Base-by-base conservation (phyloP, 2,888 invertebrate genomes). In the Lamellibrachia columna region DNA sequence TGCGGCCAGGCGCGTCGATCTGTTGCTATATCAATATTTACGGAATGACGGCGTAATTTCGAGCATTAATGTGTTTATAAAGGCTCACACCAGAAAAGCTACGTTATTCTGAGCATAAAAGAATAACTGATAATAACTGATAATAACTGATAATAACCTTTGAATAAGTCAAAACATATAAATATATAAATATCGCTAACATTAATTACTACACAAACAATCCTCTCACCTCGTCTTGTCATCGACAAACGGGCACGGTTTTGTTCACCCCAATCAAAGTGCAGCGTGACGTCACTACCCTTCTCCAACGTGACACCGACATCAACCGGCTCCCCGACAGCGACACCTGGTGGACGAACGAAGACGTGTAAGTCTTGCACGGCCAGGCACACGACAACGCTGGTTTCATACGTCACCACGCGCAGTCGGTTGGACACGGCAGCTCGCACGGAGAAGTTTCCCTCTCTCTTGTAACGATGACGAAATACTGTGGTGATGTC, bases 261-360 rank as follows among this genome's bases (percentile, higher is more conserved):
- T 22, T 92, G 92, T 52, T 93, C 92, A 55, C 93, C 93, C 91
- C 93, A 93, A 90, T 94, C 92, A 90, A 92, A 93, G 11, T 53
- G 75, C 60, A 94, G 92, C 7, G 52, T 93, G 7, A 93, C 93
- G 2, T 60, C 53, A 52, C 40, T 58, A 1, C 94, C 93, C 53
- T 60, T 40, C 60, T 93, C 93, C 93, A 94, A 53, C 7, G 93
- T 92, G 40, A 94, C 40, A n/a, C 93, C 93, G 1, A 92, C 90
- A 7, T 60, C 52, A 90, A 93, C 90, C 7, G 93, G 90, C 9
- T 52, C 28, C n/a, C 90, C 91, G 8, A 94, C 90, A 15, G 92
- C 91, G 40, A 92, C 93, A 60, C 92, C 90, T 8, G 92, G 90
- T 15, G 53, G 52, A 7, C 53, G 90, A 91, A 91, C 90, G 52